phyloP scores from a whole-genome alignment of 1,140 invertebrate species.

The Calosoma granatense region DNA sequence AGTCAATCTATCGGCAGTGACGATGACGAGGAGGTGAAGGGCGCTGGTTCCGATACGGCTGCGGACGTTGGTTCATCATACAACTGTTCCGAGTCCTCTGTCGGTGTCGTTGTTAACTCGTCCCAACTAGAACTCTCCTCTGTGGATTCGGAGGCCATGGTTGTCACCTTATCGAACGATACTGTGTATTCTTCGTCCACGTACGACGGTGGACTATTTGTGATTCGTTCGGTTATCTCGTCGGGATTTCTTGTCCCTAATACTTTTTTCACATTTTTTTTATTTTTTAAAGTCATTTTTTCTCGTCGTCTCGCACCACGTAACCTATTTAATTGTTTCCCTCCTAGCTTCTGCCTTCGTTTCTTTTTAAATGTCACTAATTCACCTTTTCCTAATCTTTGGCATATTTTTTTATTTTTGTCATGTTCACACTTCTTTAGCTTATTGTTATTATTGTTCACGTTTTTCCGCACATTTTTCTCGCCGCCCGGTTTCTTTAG shows the following conservation, averaged over 20 bases:
- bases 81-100: neutral
- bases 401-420: conserved; percentile 30
- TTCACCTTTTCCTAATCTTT: conserved; percentile 28
- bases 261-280: conserved; percentile 24
- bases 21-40: neutral
- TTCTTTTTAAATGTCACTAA: conserved; percentile 14
- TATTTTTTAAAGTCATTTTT: conserved; percentile 18
- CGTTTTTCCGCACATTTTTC: conserved; percentile 19
- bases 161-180: neutral
- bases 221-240: neutral
- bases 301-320: neutral
- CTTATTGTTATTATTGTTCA: conserved; percentile 17
- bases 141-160: neutral
- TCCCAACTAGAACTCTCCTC: neutral
- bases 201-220: neutral
- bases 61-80: neutral
- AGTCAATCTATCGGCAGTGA: no score
- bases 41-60: neutral
- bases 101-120: neutral
- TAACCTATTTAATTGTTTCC: conserved; percentile 20
- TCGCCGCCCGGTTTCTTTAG: conserved; percentile 22
- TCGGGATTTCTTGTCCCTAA: conserved; percentile 14
- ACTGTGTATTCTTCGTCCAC: neutral
- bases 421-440: conserved; percentile 27
- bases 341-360: conserved; percentile 22